Evolutionary conservation across 1,140 invertebrate genomes (phyloP), one percentile per base, ranked within the genome.

Genomic region (Ooceraea biroi): DNA sequence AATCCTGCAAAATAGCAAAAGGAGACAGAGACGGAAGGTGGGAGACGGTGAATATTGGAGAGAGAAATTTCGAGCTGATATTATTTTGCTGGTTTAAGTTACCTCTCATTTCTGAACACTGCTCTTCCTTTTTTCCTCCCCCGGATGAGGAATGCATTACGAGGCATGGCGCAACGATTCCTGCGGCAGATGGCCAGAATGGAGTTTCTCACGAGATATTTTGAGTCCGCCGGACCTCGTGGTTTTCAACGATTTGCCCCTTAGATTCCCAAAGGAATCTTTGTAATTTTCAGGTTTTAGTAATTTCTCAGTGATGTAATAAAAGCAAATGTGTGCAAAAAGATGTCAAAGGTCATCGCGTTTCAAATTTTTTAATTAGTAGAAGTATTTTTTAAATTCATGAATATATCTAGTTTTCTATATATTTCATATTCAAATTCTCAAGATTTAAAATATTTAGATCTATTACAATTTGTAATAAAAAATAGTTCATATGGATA

Each of bases 1-100:
- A 17, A 80, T n/a, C 50, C 52, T 19, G 76, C 76, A 80, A 58
- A 80, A 69, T 69, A 30, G 66, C 46, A 46, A 8, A 5, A 1
- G 52, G 57, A 55, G 12, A 63, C 10, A 5, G 0, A 17, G 19
- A 27, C 1, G 11, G 60, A 41, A 7, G 55, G 30, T 19, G 30
- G 60, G 30, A 4, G 19, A n/a, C 30, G 50, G 57, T 0, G 50
- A 65, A 80, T 80, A 58, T 71, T 50, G 76, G 36, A 69, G 63
- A 55, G 36, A 71, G 76, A 76, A 82, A 61, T 74, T 82, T 82
- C 71, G 55, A 25, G 44, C 55, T 52, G 58, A 50, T 82, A 74
- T 72, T 82, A 44, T 3, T 55, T 36, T 7, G 68, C 68, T 72
- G 57, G 78, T 61, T 74, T 76, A 76, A 82, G 68, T 57, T 63